Evolutionary conservation across 2,113 vertebrate genomes (phyloP).

Genomic region (Anser brachyrhynchus): DNA sequence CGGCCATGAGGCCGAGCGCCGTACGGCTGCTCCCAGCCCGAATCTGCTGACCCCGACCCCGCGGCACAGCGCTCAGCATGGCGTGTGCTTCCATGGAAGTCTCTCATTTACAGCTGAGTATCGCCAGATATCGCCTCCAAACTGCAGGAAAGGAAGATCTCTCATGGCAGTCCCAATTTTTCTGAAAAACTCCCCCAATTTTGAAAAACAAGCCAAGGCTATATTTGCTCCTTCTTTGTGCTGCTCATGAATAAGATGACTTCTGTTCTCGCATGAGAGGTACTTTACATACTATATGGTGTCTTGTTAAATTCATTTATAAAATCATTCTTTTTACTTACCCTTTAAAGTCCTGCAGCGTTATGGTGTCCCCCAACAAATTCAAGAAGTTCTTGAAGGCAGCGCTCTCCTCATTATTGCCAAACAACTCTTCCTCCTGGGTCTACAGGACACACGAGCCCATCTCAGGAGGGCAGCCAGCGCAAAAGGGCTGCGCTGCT

Average conservation of each 20-base stretch:
- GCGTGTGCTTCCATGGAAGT: not conserved
- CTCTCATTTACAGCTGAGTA: not conserved
- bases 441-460: constrained; percentile 75
- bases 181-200: constrained; percentile 35
- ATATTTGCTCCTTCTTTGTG: constrained; percentile 47
- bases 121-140: not conserved
- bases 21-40: too few relatives aligned
- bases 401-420: constrained; percentile 89
- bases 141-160: not conserved
- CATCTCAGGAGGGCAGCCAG: not conserved
- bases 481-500: not conserved
- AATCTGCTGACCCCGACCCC: too few relatives aligned
- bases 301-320: not conserved
- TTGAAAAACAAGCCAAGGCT: constrained; percentile 44
- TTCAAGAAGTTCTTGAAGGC: constrained; percentile 89
- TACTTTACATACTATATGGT: constrained; percentile 36
- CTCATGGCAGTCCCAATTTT: constrained; percentile 7
- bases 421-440: constrained; percentile 91
- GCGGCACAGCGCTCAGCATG: not conserved
- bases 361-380: constrained; percentile 89
- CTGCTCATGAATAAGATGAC: constrained; percentile 18
- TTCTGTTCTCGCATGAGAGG: not conserved
- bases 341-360: constrained; percentile 95
- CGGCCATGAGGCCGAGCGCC: too few relatives aligned
- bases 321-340: constrained; percentile 63